Base-by-base conservation (phyloP, 53 echinoderm and acorn worm genomes). In the Mesocentrotus franciscanus region DNA sequence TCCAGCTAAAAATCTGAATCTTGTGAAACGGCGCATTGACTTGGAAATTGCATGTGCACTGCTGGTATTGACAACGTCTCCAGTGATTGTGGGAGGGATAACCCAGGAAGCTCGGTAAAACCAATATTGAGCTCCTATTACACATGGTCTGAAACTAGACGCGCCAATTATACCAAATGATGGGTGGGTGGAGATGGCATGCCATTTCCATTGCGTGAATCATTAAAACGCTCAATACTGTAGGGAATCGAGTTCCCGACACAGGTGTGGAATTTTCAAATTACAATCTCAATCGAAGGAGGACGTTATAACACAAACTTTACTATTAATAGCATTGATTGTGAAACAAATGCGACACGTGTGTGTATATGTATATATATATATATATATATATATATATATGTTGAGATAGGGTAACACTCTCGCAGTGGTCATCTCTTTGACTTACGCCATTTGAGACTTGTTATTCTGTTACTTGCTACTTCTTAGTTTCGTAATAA, bases 91-190 rank as follows among this genome's bases (percentile, higher is more conserved):
- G 59, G 90, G 60, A 60, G 29, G 32, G 56, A 60, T 58, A 30
- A 58, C 58, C 27, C 29, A 60, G 90, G 90, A 11, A 90, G 58
- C 14, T 16, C 1, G 27, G 9, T 29, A 26, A 60, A 60, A 60
- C 90, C 35, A 90, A 90, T 90, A 90, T 59, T 60, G 26, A 58
- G 26, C 17, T 90, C 90, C 14, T 60, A 60, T 90, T 90, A 60
- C 90, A 90, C 5, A 12, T 11, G 35, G 29, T 13, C 20, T 60
- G 90, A 90, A 90, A 90, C 90, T 14, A 60, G 90, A 90, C 59
- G 49, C 60, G 12, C 60, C 90, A 90, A 90, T 90, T 90, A 90
- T 90, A 90, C 90, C n/a, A 16, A 90, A 27, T 60, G 36, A 81
- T 29, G 81, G 42, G 36, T 20, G 42, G 5, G 81, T 36, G 18